Evolutionary conservation across 2,797 vertebrate species (phyloP).

Genomic region (Enteromius viviparus): DNA sequence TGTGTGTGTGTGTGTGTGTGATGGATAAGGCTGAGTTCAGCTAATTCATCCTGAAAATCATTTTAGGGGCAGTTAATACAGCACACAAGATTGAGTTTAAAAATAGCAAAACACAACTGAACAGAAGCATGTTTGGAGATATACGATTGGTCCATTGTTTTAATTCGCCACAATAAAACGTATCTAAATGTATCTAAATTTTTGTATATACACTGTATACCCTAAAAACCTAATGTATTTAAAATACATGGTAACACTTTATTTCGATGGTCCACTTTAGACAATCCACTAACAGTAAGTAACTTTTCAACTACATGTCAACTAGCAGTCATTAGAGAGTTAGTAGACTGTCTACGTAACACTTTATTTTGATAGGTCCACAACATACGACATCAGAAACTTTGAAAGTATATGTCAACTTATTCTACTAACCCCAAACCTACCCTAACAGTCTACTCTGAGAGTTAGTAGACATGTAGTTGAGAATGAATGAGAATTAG

Average conservation of each 20-base stretch:
- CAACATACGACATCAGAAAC: too few relatives aligned
- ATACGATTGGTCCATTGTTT: not conserved
- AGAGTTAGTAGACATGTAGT: too few relatives aligned
- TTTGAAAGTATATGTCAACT: too few relatives aligned
- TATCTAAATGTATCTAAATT: not conserved
- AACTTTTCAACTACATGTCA: too few relatives aligned
- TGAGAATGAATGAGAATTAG: too few relatives aligned
- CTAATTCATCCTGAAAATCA: slow-evolving; percentile 24
- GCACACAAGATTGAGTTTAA: slow-evolving; percentile 46
- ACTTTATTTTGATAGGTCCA: too few relatives aligned
- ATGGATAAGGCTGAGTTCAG: slow-evolving; percentile 33
- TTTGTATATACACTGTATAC: not conserved
- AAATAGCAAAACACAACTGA: slow-evolving; percentile 2
- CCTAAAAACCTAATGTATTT: not conserved
- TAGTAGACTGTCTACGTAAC: too few relatives aligned
- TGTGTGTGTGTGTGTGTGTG: slow-evolving; percentile 25
- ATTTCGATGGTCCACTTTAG: too few relatives aligned
- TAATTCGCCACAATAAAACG: not conserved
- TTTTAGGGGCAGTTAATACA: not conserved
- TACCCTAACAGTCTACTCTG: too few relatives aligned
- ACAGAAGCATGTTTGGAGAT: not conserved
- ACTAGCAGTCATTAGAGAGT: too few relatives aligned
- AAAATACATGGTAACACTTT: not conserved
- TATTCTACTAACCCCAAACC: too few relatives aligned
- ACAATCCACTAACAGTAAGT: too few relatives aligned